Evolutionary conservation across 2,797 vertebrate species (phyloP).

Genomic region (Choloepus didactylus): DNA sequence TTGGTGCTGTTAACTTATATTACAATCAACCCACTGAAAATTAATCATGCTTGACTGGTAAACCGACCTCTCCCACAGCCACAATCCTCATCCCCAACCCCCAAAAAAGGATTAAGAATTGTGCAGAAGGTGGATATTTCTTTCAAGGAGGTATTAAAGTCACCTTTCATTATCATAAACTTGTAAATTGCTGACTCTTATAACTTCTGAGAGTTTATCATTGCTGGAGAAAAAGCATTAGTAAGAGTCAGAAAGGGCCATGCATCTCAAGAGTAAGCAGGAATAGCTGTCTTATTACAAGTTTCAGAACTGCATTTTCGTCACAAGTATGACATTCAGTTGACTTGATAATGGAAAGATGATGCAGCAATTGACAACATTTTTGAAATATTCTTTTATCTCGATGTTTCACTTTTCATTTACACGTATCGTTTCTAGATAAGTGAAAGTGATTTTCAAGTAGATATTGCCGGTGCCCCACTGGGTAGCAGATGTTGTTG

Average conservation of each 20-base stretch:
- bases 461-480: no score
- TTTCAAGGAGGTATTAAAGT: background rate
- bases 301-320: background rate
- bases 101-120: background rate
- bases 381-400: no score
- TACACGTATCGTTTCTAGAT: no score
- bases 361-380: no score
- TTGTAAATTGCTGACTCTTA: no score
- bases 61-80: no score
- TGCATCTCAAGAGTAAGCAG: background rate
- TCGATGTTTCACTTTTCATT: background rate
- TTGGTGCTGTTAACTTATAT: no score
- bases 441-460: background rate
- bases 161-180: background rate
- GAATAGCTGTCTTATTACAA: background rate
- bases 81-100: no score
- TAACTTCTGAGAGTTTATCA: background rate
- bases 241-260: background rate
- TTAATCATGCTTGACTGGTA: no score
- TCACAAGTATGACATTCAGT: background rate
- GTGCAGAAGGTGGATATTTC: background rate
- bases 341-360: background rate
- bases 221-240: background rate
- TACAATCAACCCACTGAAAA: no score
- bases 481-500: no score